Evolutionary conservation across 2,113 vertebrate species (phyloP).

Genomic region (Prionailurus viverrinus): DNA sequence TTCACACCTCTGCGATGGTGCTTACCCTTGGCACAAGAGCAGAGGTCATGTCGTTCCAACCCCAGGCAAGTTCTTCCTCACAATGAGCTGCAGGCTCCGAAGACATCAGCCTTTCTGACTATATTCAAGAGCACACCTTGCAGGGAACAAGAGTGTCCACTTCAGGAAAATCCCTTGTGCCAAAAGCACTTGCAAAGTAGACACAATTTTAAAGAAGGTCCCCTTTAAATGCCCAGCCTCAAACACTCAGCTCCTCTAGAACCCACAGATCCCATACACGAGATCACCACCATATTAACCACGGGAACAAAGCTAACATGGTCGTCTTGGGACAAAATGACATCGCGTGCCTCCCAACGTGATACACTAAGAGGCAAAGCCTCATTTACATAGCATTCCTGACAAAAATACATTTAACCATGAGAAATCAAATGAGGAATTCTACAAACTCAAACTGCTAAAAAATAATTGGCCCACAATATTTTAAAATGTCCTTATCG

Average conservation of each 20-base stretch:
- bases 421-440: not conserved
- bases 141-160: not conserved
- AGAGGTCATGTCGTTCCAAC: not conserved
- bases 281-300: not conserved
- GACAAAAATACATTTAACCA: not conserved
- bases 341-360: not conserved
- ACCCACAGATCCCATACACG: not conserved
- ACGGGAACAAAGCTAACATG: not conserved
- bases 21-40: not conserved
- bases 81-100: not conserved
- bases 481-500: not conserved
- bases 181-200: not conserved
- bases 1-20: not conserved
- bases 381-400: not conserved
- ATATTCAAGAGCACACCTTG: not conserved
- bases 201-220: not conserved
- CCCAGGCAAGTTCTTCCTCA: not conserved
- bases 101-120: not conserved
- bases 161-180: not conserved
- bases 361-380: not conserved
- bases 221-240: not conserved
- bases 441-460: not conserved
- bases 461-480: not conserved
- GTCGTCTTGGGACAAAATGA: not conserved
- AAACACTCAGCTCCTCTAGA: not conserved